These are phyloP conservation scores for rat (Rattus norvegicus) DNA, from an alignment of 2,113 vertebrate genomes.

Conservation along the genomic window DNA sequence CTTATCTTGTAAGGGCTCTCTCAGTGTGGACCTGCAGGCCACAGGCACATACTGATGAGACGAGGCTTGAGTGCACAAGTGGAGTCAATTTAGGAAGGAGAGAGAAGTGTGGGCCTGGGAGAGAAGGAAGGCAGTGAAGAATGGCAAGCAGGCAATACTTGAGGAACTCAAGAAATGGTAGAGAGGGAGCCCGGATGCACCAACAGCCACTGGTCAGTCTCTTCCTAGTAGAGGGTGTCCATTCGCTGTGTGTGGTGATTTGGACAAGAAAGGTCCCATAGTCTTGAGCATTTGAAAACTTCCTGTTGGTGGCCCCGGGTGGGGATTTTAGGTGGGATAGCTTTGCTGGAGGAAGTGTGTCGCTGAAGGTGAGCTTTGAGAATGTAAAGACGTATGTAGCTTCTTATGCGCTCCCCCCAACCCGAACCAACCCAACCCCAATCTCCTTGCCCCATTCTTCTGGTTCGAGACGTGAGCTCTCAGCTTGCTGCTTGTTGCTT, in stretches of 20 bases:
- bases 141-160: not conserved
- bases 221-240: not conserved
- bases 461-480: not conserved
- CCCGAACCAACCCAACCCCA: too few species aligned
- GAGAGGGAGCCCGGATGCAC: not conserved
- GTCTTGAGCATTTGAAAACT: not conserved
- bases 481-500: not conserved
- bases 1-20: accelerated
- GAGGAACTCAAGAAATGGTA: not conserved
- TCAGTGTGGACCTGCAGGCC: not conserved
- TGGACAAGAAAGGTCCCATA: not conserved
- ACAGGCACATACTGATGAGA: not conserved
- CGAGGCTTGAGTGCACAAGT: not conserved
- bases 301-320: not conserved
- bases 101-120: not conserved
- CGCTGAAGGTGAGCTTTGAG: not conserved
- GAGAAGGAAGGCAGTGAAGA: not conserved
- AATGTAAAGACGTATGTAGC: not conserved
- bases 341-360: not conserved
- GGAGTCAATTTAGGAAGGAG: not conserved
- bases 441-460: not conserved
- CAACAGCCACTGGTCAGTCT: not conserved
- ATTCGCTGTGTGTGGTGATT: not conserved
- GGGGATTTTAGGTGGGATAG: not conserved
- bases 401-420: not conserved